These are phyloP conservation scores for Lycaon pictus DNA, from an alignment of 2,113 vertebrate species.

Conservation along the genomic window DNA sequence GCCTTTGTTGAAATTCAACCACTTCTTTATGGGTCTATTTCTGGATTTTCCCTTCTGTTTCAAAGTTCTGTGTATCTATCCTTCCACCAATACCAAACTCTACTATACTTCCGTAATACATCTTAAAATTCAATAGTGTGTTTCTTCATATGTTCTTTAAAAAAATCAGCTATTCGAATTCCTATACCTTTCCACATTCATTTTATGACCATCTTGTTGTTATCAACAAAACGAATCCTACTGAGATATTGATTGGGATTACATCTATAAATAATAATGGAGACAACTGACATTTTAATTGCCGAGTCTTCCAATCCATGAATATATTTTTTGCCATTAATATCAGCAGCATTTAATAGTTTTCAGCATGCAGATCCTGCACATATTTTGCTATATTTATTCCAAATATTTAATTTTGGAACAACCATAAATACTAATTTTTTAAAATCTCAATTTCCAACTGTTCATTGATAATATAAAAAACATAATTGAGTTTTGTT, in stretches of 20 bases:
- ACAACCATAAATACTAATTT: neutral
- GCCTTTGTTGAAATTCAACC: neutral
- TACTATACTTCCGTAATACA: neutral
- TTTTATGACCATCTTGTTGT: neutral
- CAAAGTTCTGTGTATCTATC: neutral
- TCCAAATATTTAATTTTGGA: constrained; percentile 1
- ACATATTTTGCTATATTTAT: neutral
- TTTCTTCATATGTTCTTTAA: neutral
- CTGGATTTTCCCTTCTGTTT: neutral
- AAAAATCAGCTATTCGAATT: neutral
- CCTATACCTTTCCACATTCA: neutral
- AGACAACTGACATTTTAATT: neutral
- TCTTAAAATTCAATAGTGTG: neutral
- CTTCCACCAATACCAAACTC: neutral
- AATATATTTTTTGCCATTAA: neutral
- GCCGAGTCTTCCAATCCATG: neutral
- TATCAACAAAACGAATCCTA: neutral
- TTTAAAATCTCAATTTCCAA: neutral
- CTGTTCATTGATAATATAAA: neutral
- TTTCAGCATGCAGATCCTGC: neutral
- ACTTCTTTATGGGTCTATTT: neutral
- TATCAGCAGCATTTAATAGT: neutral
- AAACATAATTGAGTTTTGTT: neutral
- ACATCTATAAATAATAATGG: neutral
- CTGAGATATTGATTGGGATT: neutral